A percentile compares a stretch with the other conserved stretches of the same genome.
phyloP scores from a whole-genome alignment of 1,140 invertebrate genomes.

The Pseudoatta argentina region DNA sequence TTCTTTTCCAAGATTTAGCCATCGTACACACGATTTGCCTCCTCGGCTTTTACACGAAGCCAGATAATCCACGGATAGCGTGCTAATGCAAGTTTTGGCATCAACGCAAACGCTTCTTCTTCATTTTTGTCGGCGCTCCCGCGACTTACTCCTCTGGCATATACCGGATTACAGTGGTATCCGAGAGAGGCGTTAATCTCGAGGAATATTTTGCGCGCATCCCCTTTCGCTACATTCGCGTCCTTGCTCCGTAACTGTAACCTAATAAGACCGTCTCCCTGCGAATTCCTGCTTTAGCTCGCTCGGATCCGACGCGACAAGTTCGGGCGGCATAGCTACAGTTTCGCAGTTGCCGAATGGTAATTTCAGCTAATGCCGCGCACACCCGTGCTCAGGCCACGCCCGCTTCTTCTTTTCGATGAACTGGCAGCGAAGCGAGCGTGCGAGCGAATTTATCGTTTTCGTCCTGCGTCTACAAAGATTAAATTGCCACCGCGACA shows the following conservation, averaged over 20 bases:
- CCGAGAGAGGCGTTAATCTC: slow-evolving; percentile 80
- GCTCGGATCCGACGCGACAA: slow-evolving; percentile 66
- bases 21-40: slow-evolving; percentile 43
- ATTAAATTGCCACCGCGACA: slow-evolving; percentile 71
- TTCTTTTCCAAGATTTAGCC: slow-evolving; percentile 18
- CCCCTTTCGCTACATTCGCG: slow-evolving; percentile 68
- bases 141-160: slow-evolving; percentile 69
- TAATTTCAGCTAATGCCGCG: slow-evolving; percentile 81
- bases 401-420: slow-evolving; percentile 75
- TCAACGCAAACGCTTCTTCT: slow-evolving; percentile 79
- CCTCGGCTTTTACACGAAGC: slow-evolving; percentile 36
- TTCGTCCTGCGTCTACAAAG: slow-evolving; percentile 52
- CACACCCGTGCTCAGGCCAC: slow-evolving; percentile 22
- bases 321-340: slow-evolving; percentile 38
- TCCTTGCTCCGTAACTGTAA: slow-evolving; percentile 78
- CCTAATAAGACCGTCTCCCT: slow-evolving; percentile 80
- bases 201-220: slow-evolving; percentile 78
- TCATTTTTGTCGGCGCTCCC: slow-evolving; percentile 77
- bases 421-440: slow-evolving; percentile 14
- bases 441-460: slow-evolving; percentile 71
- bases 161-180: slow-evolving; percentile 80
- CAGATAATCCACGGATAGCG: slow-evolving; percentile 71
- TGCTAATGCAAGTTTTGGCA: slow-evolving; percentile 84
- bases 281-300: slow-evolving; percentile 41
- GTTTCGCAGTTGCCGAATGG: slow-evolving; percentile 77